Evolutionary conservation across 2,797 vertebrate genomes (phyloP), one percentile per base, ranked within the genome.

Genomic region (Microchirus variegatus): DNA sequence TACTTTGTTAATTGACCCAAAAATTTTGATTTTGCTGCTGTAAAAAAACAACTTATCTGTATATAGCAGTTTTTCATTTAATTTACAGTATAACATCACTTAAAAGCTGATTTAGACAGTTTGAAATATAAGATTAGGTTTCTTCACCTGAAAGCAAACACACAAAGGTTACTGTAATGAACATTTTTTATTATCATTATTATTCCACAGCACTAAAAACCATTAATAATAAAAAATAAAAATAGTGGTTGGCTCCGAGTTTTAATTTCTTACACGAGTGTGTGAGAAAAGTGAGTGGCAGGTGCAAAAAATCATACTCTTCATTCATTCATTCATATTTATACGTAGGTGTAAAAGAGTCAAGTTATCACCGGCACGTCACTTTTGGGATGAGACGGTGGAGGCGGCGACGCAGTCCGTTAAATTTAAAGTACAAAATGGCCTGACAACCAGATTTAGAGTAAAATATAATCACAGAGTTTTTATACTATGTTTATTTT

Each of bases 141-240:
- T n/a, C n/a, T n/a, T n/a, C n/a, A 26, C 26, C 26, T 26, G 31
- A 31, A 31, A 31, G 58, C 59, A 52, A 5, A 42, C 12, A 42
- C 41, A 42, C 41, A 42, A 14, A 58, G 74, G 18, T 64, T 78
- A 77, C 62, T 76, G 73, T 80, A 79, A 87, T 87, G 76, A 88
- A 85, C 79, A 75, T 80, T 84, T 53, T 53, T 53, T 80, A n/a
- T n/a, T n/a, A n/a, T n/a, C n/a, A n/a, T n/a, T n/a, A n/a, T 90
- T 90, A 91, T 90, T 91, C 70, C 91, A 93, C 90, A 88, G 87
- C 90, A 92, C 89, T 91, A 85, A 80, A 91, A 92, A 91, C 77
- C 87, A 86, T 87, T 89, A 75, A 83, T 50, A 91, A n/a, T n/a
- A n/a, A n/a, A n/a, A 87, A 86, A 90, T 82, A 86, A 81, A 85